These are phyloP conservation scores for Pelodiscus sinensis DNA, from an alignment of 2,113 vertebrate genomes.

Conservation along the genomic window DNA sequence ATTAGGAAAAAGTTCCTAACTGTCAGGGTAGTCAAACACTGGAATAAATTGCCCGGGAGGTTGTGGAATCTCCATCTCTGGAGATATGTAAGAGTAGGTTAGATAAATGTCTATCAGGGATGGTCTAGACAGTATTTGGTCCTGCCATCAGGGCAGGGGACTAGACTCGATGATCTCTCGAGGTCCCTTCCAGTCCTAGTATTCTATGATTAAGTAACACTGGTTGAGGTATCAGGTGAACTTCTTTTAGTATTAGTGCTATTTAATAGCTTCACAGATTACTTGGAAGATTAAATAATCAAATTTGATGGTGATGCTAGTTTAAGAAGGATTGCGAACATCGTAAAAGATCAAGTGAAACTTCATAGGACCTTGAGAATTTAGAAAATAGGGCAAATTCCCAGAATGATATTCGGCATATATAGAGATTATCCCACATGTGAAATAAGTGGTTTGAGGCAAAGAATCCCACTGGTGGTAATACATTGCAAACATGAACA, in stretches of 20 bases:
- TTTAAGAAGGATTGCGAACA: background rate
- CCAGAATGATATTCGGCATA: background rate
- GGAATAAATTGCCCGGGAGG: too few species aligned
- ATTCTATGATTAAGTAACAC: background rate
- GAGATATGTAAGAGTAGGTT: too few species aligned
- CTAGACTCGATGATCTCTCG: too few species aligned
- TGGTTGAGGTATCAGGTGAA: background rate
- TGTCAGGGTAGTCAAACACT: too few species aligned
- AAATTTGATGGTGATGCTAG: background rate
- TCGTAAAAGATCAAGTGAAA: background rate
- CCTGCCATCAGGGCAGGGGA: too few species aligned
- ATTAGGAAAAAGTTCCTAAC: too few species aligned
- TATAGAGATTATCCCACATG: background rate
- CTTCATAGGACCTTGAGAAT: background rate
- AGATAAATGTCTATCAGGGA: too few species aligned
- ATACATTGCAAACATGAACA: background rate
- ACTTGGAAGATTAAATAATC: background rate
- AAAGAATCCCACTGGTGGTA: background rate
- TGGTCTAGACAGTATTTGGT: too few species aligned
- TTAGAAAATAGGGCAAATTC: background rate
- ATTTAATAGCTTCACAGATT: background rate
- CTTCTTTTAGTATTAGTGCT: background rate
- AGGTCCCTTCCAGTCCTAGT: too few species aligned
- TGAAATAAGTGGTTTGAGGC: background rate
- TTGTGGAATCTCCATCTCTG: too few species aligned